phyloP scores from a whole-genome alignment of 2,797 vertebrate species.

The Dendrocincla tyrannina region DNA sequence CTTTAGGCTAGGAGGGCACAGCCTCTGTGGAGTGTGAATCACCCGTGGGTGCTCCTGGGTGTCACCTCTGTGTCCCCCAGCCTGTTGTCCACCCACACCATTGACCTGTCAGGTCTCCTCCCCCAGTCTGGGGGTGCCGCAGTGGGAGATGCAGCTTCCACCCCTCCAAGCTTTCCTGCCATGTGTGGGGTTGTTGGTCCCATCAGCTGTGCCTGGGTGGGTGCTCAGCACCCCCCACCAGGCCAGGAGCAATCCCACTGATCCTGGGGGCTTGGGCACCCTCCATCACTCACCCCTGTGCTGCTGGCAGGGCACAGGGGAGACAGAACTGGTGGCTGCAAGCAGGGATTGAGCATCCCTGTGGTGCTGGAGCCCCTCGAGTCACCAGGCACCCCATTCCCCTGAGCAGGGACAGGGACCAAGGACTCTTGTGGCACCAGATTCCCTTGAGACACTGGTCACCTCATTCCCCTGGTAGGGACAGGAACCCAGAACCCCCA shows the following conservation, averaged over 20 bases:
- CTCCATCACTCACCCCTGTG: fast-evolving
- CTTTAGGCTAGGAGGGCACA: neutral
- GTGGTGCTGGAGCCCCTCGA: neutral
- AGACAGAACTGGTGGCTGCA: fast-evolving
- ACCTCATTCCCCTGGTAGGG: neutral
- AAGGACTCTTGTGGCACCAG: neutral
- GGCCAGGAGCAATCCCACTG: neutral
- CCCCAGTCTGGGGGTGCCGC: neutral
- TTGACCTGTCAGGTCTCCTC: neutral
- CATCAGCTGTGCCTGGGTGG: neutral
- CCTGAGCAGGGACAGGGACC: neutral
- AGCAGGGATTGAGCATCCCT: neutral
- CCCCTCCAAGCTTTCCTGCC: neutral
- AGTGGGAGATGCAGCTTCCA: neutral
- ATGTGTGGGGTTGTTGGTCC: fast-evolving
- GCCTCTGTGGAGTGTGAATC: neutral
- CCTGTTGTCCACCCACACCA: neutral
- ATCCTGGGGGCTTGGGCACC: neutral
- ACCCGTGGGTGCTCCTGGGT: neutral
- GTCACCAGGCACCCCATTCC: no score
- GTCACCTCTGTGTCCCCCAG: neutral
- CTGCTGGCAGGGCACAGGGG: neutral
- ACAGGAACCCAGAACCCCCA: neutral
- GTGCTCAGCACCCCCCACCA: neutral
- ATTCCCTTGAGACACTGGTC: no score